Evolutionary conservation across 2,797 vertebrate genomes (phyloP).

Genomic region (Enteromius anoplus): DNA sequence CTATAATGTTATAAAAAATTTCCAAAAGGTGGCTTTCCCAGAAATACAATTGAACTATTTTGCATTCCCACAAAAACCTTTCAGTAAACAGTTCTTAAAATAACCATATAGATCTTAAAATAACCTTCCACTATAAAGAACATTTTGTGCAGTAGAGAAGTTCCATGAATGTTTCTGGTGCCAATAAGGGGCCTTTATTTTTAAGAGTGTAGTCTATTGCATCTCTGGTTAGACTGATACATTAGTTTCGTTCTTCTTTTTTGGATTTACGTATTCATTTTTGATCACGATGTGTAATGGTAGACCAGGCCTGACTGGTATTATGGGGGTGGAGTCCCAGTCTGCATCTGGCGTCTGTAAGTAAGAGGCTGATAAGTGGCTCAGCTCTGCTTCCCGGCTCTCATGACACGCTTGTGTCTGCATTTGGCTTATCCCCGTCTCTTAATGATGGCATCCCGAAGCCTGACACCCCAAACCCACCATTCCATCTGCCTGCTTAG

Average conservation of each 20-base stretch:
- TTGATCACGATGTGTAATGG: not conserved
- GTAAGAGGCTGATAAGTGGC: constrained; percentile 61
- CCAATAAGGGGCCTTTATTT: not conserved
- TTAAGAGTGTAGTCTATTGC: not conserved
- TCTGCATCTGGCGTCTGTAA: constrained; percentile 50
- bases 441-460: constrained; percentile 63
- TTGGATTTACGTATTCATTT: not conserved
- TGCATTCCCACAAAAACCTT: not conserved
- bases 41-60: not conserved
- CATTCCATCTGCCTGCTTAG: constrained; percentile 69
- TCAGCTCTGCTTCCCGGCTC: constrained; percentile 50
- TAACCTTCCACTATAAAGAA: not conserved
- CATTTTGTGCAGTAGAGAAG: not conserved
- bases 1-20: not conserved
- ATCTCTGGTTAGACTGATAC: not conserved
- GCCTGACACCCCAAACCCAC: constrained; percentile 68
- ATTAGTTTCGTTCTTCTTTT: not conserved
- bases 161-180: not conserved
- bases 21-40: not conserved
- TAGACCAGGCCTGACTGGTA: not conserved
- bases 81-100: not conserved
- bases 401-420: constrained; percentile 61
- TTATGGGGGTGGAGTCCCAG: constrained; percentile 3
- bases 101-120: not conserved
- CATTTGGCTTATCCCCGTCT: constrained; percentile 48